Percentiles rank a stretch among this genome's conserved stretches.
phyloP scores from a whole-genome alignment of 2,797 vertebrate genomes.

The Spinibarbus caldwelli region DNA sequence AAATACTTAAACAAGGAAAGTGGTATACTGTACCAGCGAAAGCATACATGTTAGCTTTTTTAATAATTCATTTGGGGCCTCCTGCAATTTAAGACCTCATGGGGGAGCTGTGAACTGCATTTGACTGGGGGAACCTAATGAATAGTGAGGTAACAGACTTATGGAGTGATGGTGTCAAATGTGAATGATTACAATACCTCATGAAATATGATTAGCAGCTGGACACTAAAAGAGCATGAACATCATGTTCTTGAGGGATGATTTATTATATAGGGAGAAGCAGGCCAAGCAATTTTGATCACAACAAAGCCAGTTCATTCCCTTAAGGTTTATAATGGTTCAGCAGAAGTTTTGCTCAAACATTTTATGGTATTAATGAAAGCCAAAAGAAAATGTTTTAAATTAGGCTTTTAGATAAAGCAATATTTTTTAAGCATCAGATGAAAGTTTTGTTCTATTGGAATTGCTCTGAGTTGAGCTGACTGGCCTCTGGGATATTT shows the following conservation, averaged over 20 bases:
- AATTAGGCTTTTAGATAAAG: background rate
- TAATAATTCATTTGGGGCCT: conserved; percentile 17
- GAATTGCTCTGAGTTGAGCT: no score
- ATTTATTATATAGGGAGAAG: background rate
- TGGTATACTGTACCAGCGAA: background rate
- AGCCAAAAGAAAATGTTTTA: background rate
- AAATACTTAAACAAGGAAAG: conserved; percentile 1
- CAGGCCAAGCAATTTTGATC: conserved; percentile 4
- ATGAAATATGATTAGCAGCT: conserved; percentile 45
- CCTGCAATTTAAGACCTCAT: conserved; percentile 23
- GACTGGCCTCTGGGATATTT: background rate
- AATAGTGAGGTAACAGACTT: conserved; percentile 34
- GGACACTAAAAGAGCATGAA: background rate
- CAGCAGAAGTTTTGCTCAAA: background rate
- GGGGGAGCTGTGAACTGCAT: conserved; percentile 23
- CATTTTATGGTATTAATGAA: background rate
- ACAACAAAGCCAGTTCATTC: background rate
- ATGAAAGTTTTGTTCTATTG: background rate
- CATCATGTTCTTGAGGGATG: background rate
- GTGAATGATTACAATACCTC: conserved; percentile 17
- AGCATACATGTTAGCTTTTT: conserved; percentile 5
- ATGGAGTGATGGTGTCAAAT: conserved; percentile 9
- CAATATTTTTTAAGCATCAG: background rate
- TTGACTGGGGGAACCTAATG: conserved; percentile 19
- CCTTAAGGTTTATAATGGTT: background rate